These are phyloP conservation scores for Channa maculata DNA, from an alignment of 2,113 vertebrate species.

Conservation along the genomic window DNA sequence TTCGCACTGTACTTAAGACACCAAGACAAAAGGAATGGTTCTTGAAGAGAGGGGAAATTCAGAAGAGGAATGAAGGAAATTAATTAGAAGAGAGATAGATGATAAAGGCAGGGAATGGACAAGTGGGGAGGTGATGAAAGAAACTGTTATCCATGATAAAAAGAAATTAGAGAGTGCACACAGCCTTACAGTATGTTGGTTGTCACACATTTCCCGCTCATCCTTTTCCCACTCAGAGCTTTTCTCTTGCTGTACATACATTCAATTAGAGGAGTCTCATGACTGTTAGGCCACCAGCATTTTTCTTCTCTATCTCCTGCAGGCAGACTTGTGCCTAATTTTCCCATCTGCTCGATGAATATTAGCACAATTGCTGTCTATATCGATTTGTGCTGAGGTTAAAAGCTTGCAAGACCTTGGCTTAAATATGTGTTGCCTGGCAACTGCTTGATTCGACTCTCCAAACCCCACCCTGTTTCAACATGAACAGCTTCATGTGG, in stretches of 20 bases:
- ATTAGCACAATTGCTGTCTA: conserved; percentile 75
- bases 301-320: conserved; percentile 53
- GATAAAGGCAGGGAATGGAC: neutral
- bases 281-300: conserved; percentile 19
- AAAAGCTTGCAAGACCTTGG: conserved; percentile 82
- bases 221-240: conserved; percentile 3
- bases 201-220: conserved; percentile 43
- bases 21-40: neutral
- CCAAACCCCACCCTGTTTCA: conserved; percentile 41
- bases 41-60: neutral
- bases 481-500: conserved; percentile 28
- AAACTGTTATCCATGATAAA: conserved; percentile 1
- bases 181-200: conserved; percentile 4
- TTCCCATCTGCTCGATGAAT: conserved; percentile 82
- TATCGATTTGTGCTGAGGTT: conserved; percentile 82
- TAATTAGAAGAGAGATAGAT: neutral
- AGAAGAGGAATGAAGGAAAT: neutral
- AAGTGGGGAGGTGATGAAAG: conserved; percentile 2
- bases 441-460: conserved; percentile 65
- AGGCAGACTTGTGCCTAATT: conserved; percentile 68
- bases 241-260: conserved; percentile 31
- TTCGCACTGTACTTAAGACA: neutral
- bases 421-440: conserved; percentile 79
- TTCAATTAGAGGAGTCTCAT: conserved; percentile 53
- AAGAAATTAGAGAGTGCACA: neutral